phyloP scores from a whole-genome alignment of 2,888 invertebrate species.

The Tachystola acroxantha region DNA sequence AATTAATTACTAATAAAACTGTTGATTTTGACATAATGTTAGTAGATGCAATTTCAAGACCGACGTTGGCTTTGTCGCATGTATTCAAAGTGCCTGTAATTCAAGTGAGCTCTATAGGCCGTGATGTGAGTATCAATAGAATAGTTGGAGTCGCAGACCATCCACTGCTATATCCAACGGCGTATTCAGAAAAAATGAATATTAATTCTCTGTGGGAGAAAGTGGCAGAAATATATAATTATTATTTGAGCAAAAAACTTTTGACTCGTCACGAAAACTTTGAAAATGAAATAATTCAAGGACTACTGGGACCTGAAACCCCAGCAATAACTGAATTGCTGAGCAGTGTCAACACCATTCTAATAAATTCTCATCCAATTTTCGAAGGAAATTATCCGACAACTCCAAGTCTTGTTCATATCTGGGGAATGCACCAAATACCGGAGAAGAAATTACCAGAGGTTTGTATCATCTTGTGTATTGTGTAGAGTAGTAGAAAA shows the following conservation, averaged over 20 bases:
- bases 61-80: slow-evolving; percentile 19
- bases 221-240: slow-evolving; percentile 12
- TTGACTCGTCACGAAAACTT: not conserved
- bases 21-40: slow-evolving; percentile 21
- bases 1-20: slow-evolving; percentile 11
- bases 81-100: slow-evolving; percentile 27
- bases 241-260: slow-evolving; percentile 6
- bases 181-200: slow-evolving; percentile 17
- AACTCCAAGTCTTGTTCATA: slow-evolving; percentile 46
- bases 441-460: slow-evolving; percentile 38
- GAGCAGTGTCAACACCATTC: slow-evolving; percentile 25
- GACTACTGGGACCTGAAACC: slow-evolving; percentile 13
- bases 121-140: slow-evolving; percentile 17
- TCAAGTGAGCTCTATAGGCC: slow-evolving; percentile 28
- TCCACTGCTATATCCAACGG: slow-evolving; percentile 28
- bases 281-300: slow-evolving; percentile 17
- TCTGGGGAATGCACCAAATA: slow-evolving; percentile 53
- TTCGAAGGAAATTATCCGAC: slow-evolving; percentile 43
- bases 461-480: slow-evolving; percentile 29
- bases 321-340: slow-evolving; percentile 8
- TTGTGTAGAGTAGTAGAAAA: not conserved
- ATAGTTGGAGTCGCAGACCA: slow-evolving; percentile 28
- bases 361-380: slow-evolving; percentile 46
- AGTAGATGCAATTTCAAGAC: slow-evolving; percentile 17
- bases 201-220: slow-evolving; percentile 23